phyloP scores from a whole-genome alignment of 1,140 invertebrate species.

The Apis mellifera region DNA sequence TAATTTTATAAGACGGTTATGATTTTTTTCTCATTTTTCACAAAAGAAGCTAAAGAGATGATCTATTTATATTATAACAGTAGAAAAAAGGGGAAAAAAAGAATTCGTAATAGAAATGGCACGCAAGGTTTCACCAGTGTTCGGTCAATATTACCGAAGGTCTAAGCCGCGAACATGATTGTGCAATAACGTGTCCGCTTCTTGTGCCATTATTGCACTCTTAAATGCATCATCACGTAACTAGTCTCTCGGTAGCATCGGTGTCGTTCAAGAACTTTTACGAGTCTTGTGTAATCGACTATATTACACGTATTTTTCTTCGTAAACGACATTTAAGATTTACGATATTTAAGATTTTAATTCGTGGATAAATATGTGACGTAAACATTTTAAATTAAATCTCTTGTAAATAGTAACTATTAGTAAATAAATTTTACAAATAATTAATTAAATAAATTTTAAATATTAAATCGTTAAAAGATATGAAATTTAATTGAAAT shows the following conservation, averaged over 20 bases:
- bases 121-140: not conserved
- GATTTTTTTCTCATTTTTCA: not conserved
- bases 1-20: not conserved
- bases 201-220: not conserved
- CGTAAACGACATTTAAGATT: conserved; percentile 3
- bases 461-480: not conserved
- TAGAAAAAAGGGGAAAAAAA: too few species aligned
- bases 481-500: too few species aligned
- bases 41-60: not conserved
- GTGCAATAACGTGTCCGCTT: conserved; percentile 5
- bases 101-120: not conserved
- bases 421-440: not conserved
- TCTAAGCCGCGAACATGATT: not conserved
- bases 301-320: not conserved
- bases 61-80: not conserved
- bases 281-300: not conserved
- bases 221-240: conserved; percentile 7
- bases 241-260: not conserved
- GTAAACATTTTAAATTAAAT: not conserved
- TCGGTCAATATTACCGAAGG: not conserved
- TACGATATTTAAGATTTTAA: not conserved
- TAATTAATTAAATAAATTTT: not conserved
- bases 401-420: too few species aligned
- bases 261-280: not conserved
- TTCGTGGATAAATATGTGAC: not conserved